Evolutionary conservation across 2,113 vertebrate species (phyloP).

Genomic region (Danio rerio): GRCz12tu NC_133198.1:27748001-27748500

Average conservation of each 20-base stretch:
- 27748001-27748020: slow-evolving; percentile 85
- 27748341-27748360: background rate
- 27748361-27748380: slow-evolving; percentile 15
- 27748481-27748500: background rate
- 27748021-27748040: slow-evolving; percentile 96
- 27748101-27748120: slow-evolving; percentile 89
- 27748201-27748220: too few relatives aligned
- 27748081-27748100: slow-evolving; percentile 99
- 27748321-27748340: slow-evolving; percentile 29
- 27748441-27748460: slow-evolving; percentile 9
- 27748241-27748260: background rate
- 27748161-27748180: slow-evolving; percentile 79
- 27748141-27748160: slow-evolving; percentile 98
- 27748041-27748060: slow-evolving; percentile 96
- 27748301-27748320: background rate
- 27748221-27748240: too few relatives aligned
- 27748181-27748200: background rate
- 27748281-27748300: background rate
- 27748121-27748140: slow-evolving; percentile 88
- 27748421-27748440: slow-evolving; percentile 13
- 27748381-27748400: slow-evolving; percentile 10
- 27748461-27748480: background rate
- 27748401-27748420: slow-evolving; percentile 16
- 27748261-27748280: background rate
- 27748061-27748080: slow-evolving; percentile 95